Percentiles rank a stretch among this genome's conserved stretches.
phyloP scores from a whole-genome alignment of 1,140 invertebrate species.

The Achatina immaculata region DNA sequence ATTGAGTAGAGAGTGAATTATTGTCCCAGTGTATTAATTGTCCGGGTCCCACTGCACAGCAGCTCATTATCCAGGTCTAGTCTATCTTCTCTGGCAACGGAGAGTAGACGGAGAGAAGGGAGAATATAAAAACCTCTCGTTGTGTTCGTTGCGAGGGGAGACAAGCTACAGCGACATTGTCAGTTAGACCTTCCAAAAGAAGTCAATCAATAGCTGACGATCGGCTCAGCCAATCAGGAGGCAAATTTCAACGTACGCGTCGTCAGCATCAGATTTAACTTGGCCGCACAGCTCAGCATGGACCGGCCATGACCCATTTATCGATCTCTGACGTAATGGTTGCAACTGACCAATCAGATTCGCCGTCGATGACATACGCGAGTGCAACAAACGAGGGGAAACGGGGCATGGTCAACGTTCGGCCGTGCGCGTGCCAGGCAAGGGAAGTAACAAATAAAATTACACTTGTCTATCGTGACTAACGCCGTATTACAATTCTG shows the following conservation, averaged over 20 bases:
- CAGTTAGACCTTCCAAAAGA: neutral
- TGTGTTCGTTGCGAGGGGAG: too few species aligned
- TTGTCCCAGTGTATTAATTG: too few species aligned
- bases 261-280: slow-evolving; percentile 1
- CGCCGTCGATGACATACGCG: neutral
- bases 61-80: too few species aligned
- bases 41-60: too few species aligned
- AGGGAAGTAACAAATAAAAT: too few species aligned
- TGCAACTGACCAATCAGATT: neutral
- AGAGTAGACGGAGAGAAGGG: neutral
- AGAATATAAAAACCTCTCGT: too few species aligned
- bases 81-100: too few species aligned
- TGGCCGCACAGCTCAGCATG: slow-evolving; percentile 2
- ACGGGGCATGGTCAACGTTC: neutral
- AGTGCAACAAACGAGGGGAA: neutral
- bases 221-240: neutral
- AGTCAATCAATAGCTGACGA: neutral
- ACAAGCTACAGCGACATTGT: neutral
- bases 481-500: too few species aligned
- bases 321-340: slow-evolving; percentile 1
- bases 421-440: too few species aligned
- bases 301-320: slow-evolving; percentile 3
- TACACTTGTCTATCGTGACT: too few species aligned
- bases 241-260: neutral
- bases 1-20: too few species aligned